A percentile compares a stretch with the other conserved stretches of the same genome.
Evolutionary conservation across 1,140 invertebrate species (phyloP).

Genomic region (Hydropsyche tenuis): DNA sequence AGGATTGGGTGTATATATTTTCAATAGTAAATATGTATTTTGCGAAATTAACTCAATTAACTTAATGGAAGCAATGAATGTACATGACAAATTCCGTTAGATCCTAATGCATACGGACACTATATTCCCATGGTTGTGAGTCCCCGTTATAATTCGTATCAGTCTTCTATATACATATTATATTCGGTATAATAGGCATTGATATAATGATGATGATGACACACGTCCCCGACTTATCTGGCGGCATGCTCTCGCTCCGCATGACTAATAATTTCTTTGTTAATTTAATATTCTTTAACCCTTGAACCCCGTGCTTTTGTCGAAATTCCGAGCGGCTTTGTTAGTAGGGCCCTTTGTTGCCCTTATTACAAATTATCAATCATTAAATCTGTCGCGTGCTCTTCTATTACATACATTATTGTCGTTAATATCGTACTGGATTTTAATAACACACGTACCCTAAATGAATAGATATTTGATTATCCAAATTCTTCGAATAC

Average conservation of each 20-base stretch:
- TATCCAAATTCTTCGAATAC: too few species aligned
- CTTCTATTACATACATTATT: conserved; percentile 4
- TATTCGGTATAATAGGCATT: not conserved
- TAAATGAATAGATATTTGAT: too few species aligned
- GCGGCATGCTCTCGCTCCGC: conserved; percentile 29
- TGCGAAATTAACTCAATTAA: too few species aligned
- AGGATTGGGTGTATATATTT: too few species aligned
- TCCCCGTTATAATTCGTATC: not conserved
- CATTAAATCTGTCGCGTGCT: conserved; percentile 49
- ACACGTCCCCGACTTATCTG: conserved; percentile 35
- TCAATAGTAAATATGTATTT: too few species aligned
- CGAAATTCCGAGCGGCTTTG: conserved; percentile 43
- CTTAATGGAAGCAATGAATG: too few species aligned
- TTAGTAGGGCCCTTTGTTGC: conserved; percentile 43
- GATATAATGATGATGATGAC: conserved; percentile 35
- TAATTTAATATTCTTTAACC: conserved; percentile 49
- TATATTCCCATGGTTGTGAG: not conserved
- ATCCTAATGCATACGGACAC: conserved; percentile 3
- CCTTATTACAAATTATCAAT: conserved; percentile 50
- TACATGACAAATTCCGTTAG: conserved; percentile 38
- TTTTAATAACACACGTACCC: too few species aligned
- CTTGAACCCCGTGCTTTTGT: conserved; percentile 47
- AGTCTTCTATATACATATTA: conserved; percentile 9
- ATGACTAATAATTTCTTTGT: conserved; percentile 50
- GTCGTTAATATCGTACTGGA: too few species aligned